Conservation (phyloP, 2,113 vertebrate species). For the Gymnocephalus cernua region DNA sequence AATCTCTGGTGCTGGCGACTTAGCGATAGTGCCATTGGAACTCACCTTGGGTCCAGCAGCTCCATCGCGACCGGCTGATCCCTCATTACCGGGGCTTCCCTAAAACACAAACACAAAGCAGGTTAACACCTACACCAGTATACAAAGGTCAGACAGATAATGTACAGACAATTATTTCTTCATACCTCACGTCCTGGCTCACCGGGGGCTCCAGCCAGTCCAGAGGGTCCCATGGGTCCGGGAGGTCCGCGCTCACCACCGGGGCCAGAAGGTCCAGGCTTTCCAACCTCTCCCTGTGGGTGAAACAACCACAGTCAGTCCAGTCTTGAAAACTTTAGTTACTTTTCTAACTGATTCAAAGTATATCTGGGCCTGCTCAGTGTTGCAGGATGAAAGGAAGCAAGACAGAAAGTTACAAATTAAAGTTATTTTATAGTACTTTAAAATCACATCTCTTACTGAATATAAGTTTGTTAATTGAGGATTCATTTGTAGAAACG, state of each 20-base stretch:
- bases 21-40: background rate
- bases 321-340: background rate
- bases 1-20: background rate
- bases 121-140: background rate
- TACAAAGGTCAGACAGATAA: background rate
- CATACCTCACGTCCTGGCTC: conserved; percentile 96
- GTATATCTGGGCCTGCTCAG: background rate
- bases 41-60: conserved; percentile 93
- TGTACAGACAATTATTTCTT: background rate
- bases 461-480: background rate
- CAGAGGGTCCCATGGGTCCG: conserved; percentile 94
- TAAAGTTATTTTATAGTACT: background rate
- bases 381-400: background rate
- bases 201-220: conserved; percentile 92
- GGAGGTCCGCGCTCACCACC: conserved; percentile 94
- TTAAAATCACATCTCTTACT: background rate
- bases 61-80: conserved; percentile 93
- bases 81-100: conserved; percentile 95
- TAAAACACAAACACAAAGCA: conserved; percentile 64
- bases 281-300: conserved; percentile 92
- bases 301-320: conserved; percentile 16
- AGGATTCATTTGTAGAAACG: background rate
- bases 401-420: background rate
- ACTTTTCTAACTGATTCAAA: background rate
- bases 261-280: conserved; percentile 90